These are phyloP conservation scores for Condylura cristata DNA, from an alignment of 2,113 vertebrate genomes.

Conservation along the genomic window DNA sequence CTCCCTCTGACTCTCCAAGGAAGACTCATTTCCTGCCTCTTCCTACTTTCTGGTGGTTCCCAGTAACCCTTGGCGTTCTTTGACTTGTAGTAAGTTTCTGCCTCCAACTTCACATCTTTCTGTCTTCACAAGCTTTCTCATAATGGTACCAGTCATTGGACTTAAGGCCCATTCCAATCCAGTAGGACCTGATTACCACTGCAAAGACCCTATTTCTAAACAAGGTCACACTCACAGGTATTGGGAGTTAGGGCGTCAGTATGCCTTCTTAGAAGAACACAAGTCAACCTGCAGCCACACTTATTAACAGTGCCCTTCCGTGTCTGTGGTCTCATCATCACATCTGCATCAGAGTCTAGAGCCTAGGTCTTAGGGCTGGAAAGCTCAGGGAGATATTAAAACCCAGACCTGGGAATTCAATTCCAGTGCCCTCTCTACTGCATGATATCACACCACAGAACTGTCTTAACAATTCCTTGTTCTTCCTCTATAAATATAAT, in stretches of 20 bases:
- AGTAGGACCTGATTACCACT: neutral
- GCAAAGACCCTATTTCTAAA: neutral
- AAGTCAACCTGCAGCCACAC: neutral
- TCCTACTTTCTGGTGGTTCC: neutral
- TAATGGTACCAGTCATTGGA: neutral
- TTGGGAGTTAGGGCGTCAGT: neutral
- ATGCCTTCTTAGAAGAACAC: neutral
- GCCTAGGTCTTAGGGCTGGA: neutral
- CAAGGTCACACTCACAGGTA: neutral
- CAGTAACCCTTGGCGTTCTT: neutral
- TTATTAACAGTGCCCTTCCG: neutral
- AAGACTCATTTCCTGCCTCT: neutral
- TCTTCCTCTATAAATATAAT: neutral
- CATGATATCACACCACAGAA: too few species aligned
- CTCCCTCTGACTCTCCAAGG: neutral
- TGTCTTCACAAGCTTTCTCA: neutral
- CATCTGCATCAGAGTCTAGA: neutral
- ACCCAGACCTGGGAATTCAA: neutral
- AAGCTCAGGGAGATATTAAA: neutral
- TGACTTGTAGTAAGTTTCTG: neutral
- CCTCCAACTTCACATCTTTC: neutral
- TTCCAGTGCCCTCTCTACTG: neutral
- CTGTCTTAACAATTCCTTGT: neutral
- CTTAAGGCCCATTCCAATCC: neutral
- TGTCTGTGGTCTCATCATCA: neutral